phyloP scores from a whole-genome alignment of 2,797 vertebrate genomes.

The Enteromius treurensis region DNA sequence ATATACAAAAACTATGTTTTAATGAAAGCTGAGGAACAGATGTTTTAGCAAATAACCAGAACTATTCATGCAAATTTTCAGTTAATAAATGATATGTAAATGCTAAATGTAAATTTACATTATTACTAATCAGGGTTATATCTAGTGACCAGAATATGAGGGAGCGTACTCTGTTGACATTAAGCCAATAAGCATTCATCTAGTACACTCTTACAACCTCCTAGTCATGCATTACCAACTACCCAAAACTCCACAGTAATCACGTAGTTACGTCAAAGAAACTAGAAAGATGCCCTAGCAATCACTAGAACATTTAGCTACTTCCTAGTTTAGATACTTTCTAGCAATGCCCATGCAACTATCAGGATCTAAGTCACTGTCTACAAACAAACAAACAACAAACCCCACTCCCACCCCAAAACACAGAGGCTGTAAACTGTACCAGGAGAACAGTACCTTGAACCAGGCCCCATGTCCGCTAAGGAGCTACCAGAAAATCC shows the following conservation, averaged over 20 bases:
- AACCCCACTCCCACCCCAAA: too few relatives aligned
- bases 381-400: not conserved
- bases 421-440: too few relatives aligned
- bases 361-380: not conserved
- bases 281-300: not conserved
- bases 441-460: too few relatives aligned
- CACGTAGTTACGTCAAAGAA: not conserved
- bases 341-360: not conserved
- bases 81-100: not conserved
- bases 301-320: not conserved
- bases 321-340: not conserved
- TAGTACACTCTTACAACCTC: not conserved
- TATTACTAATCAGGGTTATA: not conserved
- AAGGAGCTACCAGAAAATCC: not conserved
- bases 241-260: not conserved
- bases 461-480: too few relatives aligned
- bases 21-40: not conserved
- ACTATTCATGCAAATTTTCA: not conserved
- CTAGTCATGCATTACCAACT: not conserved
- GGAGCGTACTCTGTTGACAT: not conserved
- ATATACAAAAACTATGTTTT: slow-evolving; percentile 22
- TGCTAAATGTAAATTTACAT: not conserved
- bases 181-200: not conserved
- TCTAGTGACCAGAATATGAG: not conserved
- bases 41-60: not conserved